Evolutionary conservation across 2,797 vertebrate genomes (phyloP).

Genomic region (Brachyrhaphis roseni): DNA sequence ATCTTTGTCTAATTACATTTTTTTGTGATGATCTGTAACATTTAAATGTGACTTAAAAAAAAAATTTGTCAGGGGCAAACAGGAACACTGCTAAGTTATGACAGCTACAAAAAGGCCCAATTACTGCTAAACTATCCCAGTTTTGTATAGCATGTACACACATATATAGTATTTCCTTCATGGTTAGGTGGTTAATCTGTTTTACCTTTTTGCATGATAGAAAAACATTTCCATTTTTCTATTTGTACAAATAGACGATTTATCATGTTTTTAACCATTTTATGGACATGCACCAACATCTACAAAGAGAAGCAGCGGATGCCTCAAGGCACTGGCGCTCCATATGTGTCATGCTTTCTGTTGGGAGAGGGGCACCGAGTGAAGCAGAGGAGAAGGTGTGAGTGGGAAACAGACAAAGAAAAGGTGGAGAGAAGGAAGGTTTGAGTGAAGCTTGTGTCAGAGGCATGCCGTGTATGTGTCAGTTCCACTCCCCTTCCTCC

Average conservation of each 20-base stretch:
- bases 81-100: neutral
- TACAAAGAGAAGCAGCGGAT: slow-evolving; percentile 33
- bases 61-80: neutral
- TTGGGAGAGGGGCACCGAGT: slow-evolving; percentile 19
- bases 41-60: neutral
- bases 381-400: slow-evolving; percentile 7
- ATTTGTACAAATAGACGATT: slow-evolving; percentile 17
- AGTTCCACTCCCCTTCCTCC: slow-evolving; percentile 73
- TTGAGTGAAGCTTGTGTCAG: slow-evolving; percentile 69
- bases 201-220: slow-evolving; percentile 28
- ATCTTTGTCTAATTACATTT: neutral
- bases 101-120: neutral
- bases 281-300: slow-evolving; percentile 34
- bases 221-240: neutral
- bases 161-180: slow-evolving; percentile 20
- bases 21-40: neutral
- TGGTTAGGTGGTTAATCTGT: slow-evolving; percentile 15
- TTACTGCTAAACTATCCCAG: slow-evolving; percentile 3
- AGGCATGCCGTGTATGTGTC: slow-evolving; percentile 61
- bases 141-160: neutral
- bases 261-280: slow-evolving; percentile 22
- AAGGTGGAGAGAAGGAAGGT: slow-evolving; percentile 39
- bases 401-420: slow-evolving; percentile 27
- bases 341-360: slow-evolving; percentile 45
- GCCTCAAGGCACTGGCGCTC: slow-evolving; percentile 37